Conservation (phyloP, 2,888 invertebrate genomes). For the Biston stratarius region DNA sequence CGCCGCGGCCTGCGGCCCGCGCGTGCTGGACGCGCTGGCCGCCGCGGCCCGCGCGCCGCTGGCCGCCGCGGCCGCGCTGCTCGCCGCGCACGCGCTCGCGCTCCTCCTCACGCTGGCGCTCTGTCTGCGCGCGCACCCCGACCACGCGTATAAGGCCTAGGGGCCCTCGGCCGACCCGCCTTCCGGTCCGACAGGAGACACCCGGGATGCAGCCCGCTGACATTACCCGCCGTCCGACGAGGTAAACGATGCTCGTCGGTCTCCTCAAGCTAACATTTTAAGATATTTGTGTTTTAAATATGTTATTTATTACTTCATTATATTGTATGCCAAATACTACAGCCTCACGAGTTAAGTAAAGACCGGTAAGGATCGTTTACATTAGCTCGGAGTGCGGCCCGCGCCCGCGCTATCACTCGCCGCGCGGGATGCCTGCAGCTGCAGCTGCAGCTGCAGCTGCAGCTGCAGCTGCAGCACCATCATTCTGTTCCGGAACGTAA, state of each 20-base stretch:
- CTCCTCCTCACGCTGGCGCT: conserved; percentile 74
- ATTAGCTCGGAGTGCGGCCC: too few relatives aligned
- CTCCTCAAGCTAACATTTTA: too few relatives aligned
- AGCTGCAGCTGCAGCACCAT: too few relatives aligned
- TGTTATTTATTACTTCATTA: neutral
- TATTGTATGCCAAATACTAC: neutral
- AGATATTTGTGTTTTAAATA: neutral
- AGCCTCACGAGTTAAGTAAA: too few relatives aligned
- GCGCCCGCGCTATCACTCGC: too few relatives aligned
- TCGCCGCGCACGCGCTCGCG: conserved; percentile 68
- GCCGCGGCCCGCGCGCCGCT: conserved; percentile 62
- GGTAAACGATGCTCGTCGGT: too few relatives aligned
- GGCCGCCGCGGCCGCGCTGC: conserved; percentile 64
- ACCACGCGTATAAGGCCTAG: conserved; percentile 68
- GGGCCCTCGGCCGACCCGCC: neutral
- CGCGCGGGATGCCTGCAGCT: too few relatives aligned
- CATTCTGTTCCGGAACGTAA: too few relatives aligned
- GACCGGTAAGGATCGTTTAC: neutral
- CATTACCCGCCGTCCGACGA: too few relatives aligned
- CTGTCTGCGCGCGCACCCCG: conserved; percentile 67
- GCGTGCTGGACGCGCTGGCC: conserved; percentile 61
- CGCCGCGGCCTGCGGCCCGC: conserved; percentile 63
- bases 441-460: too few relatives aligned
- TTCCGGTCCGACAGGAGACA: neutral
- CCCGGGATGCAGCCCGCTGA: too few relatives aligned